Evolutionary conservation across 2,888 invertebrate species (phyloP), one percentile per base, ranked within the genome.

Genomic region (Sinodicranocentrus sp.): DNA sequence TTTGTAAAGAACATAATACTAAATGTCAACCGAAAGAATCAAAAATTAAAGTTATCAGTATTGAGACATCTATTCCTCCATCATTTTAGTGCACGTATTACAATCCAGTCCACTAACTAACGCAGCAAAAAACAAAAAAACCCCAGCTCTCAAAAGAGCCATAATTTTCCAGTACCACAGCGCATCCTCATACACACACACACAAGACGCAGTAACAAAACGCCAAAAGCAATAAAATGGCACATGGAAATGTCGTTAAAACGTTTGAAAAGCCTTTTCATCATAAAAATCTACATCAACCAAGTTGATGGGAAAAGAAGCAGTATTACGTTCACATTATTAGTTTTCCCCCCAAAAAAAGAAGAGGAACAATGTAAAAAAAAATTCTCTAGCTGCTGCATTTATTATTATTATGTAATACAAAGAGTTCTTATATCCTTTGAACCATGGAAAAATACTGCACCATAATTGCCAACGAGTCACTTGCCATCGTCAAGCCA

Each of bases 231-330:
- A 77, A 77, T 77, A 77, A 77, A 77, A 77, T 77, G 67, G 77
- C 77, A 77, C 77, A 77, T 77, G 68, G 77, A 77, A 68, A 54
- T 68, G 77, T 77, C 77, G 77, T 77, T 77, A 77, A 65, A 77
- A 68, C 68, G 43, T 68, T 57, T 77, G 68, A 77, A 77, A 77
- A 25, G 23, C 57, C 28, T 68, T 43, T 77, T 68, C 77, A 43
- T 68, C 67, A 67, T 77, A 77, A 77, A 76, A 77, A 77, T 77
- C 67, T 77, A 77, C 77, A 77, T 77, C 57, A 65, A 21, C 33
- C 44, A 39, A 23, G 43, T 67, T 48, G 70, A 59, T 39, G 28
- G 48, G 39, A 44, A 61, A 44, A 48, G 44, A 73, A 44, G 44
- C 23, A 17, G 33, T 19, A 70, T 77, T 67, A 77, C 57, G 67